Percentiles rank a stretch among this genome's conserved stretches.
phyloP scores from a whole-genome alignment of 2,797 vertebrate species.

The Tolypeutes matacus region DNA sequence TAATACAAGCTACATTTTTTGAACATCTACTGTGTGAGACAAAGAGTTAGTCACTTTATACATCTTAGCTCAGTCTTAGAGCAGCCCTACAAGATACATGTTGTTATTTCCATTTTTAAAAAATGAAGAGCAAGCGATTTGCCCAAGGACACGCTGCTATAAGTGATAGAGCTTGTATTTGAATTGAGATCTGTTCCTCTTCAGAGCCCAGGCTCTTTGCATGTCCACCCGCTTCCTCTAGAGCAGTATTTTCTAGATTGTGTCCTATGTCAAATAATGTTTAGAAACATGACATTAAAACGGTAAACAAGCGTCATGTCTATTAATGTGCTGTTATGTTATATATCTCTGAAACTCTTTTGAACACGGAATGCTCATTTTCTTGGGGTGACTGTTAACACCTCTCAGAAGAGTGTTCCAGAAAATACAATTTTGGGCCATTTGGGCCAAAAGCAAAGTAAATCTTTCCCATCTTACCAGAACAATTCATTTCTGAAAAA shows the following conservation, averaged over 20 bases:
- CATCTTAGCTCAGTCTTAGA: not conserved
- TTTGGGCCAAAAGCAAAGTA: not conserved
- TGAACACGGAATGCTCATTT: not conserved
- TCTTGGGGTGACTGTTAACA: not conserved
- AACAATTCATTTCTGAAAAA: slow-evolving; percentile 31
- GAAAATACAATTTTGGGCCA: not conserved
- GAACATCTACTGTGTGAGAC: not conserved
- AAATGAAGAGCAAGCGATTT: not conserved
- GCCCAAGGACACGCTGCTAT: not conserved
- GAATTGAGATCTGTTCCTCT: not conserved
- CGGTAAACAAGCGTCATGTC: not conserved
- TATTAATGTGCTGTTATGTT: not conserved
- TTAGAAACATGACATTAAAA: slow-evolving; percentile 26
- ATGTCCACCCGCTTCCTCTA: not conserved
- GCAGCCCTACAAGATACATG: not conserved
- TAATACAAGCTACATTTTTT: not conserved
- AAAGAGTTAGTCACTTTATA: not conserved
- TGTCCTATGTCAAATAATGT: not conserved
- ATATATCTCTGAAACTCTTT: not conserved
- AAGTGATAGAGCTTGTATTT: not conserved
- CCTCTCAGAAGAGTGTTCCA: not conserved
- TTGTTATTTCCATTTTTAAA: not conserved
- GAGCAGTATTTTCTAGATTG: not conserved
- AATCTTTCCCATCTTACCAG: not conserved
- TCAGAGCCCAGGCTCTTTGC: not conserved